phyloP scores from a whole-genome alignment of 2,888 invertebrate genomes.

The Muscina levida region DNA sequence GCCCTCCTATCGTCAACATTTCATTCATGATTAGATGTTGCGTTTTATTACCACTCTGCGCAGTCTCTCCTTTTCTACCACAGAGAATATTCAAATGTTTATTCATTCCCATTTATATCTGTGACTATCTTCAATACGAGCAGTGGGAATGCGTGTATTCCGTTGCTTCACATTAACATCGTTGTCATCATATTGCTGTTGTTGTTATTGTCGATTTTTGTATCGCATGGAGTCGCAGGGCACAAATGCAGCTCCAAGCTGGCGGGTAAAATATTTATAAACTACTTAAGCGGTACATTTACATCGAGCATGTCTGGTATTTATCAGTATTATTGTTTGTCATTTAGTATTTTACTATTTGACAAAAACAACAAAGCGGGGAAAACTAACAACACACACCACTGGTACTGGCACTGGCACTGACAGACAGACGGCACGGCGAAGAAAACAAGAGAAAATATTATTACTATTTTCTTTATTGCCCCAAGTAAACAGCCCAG shows the following conservation, averaged over 20 bases:
- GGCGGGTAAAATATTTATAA: constrained; percentile 30
- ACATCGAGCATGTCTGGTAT: constrained; percentile 42
- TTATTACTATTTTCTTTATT: constrained; percentile 62
- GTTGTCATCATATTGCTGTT: neutral
- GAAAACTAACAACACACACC: neutral
- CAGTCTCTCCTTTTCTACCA: neutral
- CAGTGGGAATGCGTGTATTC: neutral
- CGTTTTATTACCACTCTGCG: too few species aligned
- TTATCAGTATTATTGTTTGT: constrained; percentile 37
- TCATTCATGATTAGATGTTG: constrained; percentile 1
- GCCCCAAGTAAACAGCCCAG: constrained; percentile 43
- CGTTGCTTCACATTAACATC: neutral
- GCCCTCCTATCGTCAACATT: neutral
- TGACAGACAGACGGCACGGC: constrained; percentile 45
- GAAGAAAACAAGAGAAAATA: constrained; percentile 52
- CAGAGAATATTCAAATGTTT: constrained; percentile 7
- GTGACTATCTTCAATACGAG: neutral
- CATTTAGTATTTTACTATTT: constrained; percentile 28
- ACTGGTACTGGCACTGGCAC: too few species aligned
- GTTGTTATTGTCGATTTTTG: neutral
- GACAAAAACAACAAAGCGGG: neutral
- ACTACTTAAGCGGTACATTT: constrained; percentile 54
- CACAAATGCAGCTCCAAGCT: neutral
- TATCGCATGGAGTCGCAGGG: neutral
- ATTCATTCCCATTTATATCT: neutral